Conservation (phyloP, 1,140 invertebrate species). For the Argopecten irradians region DNA sequence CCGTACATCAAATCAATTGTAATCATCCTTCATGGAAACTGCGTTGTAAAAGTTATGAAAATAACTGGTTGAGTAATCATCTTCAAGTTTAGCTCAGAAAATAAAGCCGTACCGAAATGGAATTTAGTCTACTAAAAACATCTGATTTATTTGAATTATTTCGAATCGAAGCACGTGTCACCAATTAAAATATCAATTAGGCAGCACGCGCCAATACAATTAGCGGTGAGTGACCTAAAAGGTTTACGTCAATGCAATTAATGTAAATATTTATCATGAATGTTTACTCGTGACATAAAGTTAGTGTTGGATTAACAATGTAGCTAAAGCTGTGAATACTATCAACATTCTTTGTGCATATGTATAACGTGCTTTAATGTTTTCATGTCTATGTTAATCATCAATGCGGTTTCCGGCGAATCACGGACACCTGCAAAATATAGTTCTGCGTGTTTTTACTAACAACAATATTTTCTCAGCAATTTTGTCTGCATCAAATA, state of each 20-base stretch:
- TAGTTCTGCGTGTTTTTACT: not conserved
- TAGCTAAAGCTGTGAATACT: not conserved
- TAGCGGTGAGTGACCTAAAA: too few species aligned
- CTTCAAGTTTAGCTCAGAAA: too few species aligned
- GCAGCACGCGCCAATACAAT: not conserved
- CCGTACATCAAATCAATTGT: too few species aligned
- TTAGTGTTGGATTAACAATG: not conserved
- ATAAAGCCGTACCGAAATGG: too few species aligned
- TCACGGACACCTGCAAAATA: not conserved
- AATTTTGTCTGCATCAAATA: not conserved
- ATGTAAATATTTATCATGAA: too few species aligned
- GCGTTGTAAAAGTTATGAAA: too few species aligned
- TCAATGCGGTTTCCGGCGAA: not conserved
- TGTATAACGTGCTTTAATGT: not conserved
- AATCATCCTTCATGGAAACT: too few species aligned
- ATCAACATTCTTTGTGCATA: slow-evolving; percentile 4
- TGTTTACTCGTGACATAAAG: not conserved
- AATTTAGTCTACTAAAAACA: too few species aligned
- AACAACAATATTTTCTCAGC: not conserved
- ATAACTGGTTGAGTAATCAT: too few species aligned
- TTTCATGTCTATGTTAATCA: slow-evolving; percentile 22
- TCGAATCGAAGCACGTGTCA: not conserved
- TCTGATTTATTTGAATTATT: too few species aligned
- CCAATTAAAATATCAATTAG: not conserved
- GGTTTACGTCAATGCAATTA: too few species aligned